Evolutionary conservation across 2,113 vertebrate genomes (phyloP), one percentile per base, ranked within the genome.

Genomic region (Nipponia nippon): DNA sequence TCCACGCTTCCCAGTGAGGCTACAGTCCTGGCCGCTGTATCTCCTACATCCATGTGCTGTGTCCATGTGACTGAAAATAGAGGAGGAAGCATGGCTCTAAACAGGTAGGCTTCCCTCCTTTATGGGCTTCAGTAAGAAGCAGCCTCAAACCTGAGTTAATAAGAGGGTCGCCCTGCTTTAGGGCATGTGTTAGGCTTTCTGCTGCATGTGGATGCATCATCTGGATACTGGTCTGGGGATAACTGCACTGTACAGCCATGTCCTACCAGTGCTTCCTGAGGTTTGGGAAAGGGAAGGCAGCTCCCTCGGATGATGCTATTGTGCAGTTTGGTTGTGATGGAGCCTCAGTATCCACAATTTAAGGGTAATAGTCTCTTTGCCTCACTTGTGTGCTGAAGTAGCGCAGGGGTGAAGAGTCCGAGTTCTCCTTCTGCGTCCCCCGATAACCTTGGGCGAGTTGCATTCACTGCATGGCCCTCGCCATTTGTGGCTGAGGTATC

Each of bases 401-500:
- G 50, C 7, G 26, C 2, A 25, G 49, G 30, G 44, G 1, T 52
- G 47, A 19, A 38, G 47, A 53, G 58, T n/a, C 42, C 14, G 61
- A 82, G 40, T 46, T 58, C 56, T 81, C 46, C 21, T 26, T 32
- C 20, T 72, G 52, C 19, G n/a, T 67, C 14, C 22, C 36, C 14
- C 7, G 16, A 19, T 53, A 83, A 85, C 76, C 89, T 83, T 72
- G 73, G 73, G 40, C 34, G 69, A 8, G 52, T 13, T 72, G 32
- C 16, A 12, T 29, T 79, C 16, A 11, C 58, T 85, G 49, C 71
- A 42, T 84, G 86, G 72, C 91, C 87, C 89, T 94, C 9, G 16
- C 94, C 83, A 34, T 91, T 89, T 96, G 79, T 65, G 96, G 89
- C 89, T 94, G 82, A 96, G 91, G 72, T 93, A 93, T 98, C 86